Conservation (phyloP, 2,113 vertebrate species). For the Dendrocopos noguchii region DNA sequence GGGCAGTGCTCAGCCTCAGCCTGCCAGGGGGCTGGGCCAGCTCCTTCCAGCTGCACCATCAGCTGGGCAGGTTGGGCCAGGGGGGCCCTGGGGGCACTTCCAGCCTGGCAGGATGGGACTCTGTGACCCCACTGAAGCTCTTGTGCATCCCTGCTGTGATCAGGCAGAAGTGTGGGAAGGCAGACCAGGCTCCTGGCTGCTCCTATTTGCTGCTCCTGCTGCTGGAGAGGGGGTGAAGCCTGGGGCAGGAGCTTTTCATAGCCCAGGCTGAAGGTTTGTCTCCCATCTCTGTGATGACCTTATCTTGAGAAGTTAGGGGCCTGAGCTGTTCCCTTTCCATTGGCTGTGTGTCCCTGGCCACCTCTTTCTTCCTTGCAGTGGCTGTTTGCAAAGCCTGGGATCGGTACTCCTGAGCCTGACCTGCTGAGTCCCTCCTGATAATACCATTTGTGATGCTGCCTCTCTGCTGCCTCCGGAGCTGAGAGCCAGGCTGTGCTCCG, state of each 20-base stretch:
- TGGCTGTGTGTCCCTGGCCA: slow-evolving; percentile 5
- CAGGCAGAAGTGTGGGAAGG: not conserved
- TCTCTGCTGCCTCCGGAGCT: not conserved
- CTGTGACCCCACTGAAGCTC: not conserved
- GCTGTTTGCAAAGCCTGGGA: not conserved
- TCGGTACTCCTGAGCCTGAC: not conserved
- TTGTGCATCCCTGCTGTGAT: not conserved
- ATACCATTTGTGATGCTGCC: accelerated
- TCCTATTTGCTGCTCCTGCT: not conserved
- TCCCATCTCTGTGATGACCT: not conserved
- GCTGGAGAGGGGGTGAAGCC: not conserved
- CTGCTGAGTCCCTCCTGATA: not conserved
- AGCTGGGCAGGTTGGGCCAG: too few species aligned
- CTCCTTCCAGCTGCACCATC: too few species aligned
- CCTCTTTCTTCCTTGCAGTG: not conserved
- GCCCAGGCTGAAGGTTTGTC: not conserved
- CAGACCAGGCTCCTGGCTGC: not conserved
- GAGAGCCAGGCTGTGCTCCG: not conserved
- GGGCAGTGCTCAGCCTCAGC: too few species aligned
- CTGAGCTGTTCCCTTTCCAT: slow-evolving; percentile 18
- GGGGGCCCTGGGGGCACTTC: too few species aligned
- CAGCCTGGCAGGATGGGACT: too few species aligned
- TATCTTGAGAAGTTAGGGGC: not conserved
- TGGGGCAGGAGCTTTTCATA: not conserved
- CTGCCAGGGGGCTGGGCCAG: too few species aligned